Base-by-base conservation (phyloP, 1,140 invertebrate species). In the Belonocnema kinseyi region DNA sequence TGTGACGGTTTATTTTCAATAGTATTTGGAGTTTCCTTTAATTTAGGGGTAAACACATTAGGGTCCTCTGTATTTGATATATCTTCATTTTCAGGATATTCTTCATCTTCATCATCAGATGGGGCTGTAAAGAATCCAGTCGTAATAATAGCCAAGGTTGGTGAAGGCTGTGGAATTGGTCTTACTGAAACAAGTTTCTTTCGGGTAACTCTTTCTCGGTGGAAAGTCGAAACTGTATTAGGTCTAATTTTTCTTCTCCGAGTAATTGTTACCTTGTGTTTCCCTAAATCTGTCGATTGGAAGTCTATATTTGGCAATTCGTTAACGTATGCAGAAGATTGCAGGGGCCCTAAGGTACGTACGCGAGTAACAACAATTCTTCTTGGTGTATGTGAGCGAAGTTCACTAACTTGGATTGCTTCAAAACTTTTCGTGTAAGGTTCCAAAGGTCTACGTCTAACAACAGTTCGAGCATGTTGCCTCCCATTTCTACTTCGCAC, bases 241-340 rank as follows among this genome's bases (percentile, higher is more conserved):
- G 89, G 83, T 52, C 73, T 77, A 50, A 91, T 76, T 75, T 90
- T 91, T 66, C 90, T 85, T 73, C 88, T 87, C 10, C 90, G 82
- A 0, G 90, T 91, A 10, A 91, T 85, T 0, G 90, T 91, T 14
- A 91, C 86, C 61, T 89, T 91, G 58, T 91, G 90, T 1, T 82
- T 82, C 40, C 76, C 82, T 40, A 46, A 66, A 40, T 40, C 61
- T 14, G 61, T 46, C 3, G 21, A n/a, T 46, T 61, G 21, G 3
- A 58, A 50, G 72, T 80, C 66, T 5, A 81, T 81, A 54, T 84
- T 77, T 46, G 52, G 72, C 50, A 80, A 74, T 66, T 71, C 78
- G 12, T 77, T 21, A 21, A 73, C 58, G 56, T 81, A 72, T 40
- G 77, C 50, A 17, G 83, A 70, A 72, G 78, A 80, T 0, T 72